Evolutionary conservation across 2,888 invertebrate genomes (phyloP), one percentile per base, ranked within the genome.

Genomic region (Ennomos erosarius): DNA sequence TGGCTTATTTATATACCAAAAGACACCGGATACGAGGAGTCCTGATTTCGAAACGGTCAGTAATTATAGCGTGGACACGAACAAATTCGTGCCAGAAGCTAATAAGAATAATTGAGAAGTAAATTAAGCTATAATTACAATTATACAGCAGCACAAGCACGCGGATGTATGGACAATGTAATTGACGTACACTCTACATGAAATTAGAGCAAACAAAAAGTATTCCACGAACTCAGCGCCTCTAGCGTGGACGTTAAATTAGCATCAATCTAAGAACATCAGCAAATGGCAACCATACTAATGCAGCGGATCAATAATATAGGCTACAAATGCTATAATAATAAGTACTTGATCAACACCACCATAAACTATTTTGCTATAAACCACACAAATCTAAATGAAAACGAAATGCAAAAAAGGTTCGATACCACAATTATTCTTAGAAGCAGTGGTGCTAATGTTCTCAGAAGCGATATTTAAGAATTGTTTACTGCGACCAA

Each of bases 191-290:
- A 62, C 58, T 64, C 47, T 39, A 55, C 54, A 65, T 62, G 60
- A 71, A 74, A 76, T 73, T 71, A 54, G 67, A 73, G 45, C 68
- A 72, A 75, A 73, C 71, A 71, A 76, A 78, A 75, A 74, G 62
- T 69, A 60, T 73, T 70, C 69, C 49, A 64, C 59, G 61, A 67
- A 58, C 34, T 56, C 51, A 40, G 37, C 59, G 42, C 50, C 57
- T 53, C 54, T 51, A 55, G 54, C 63, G 62, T 71, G 69, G 59
- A 59, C 36, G 56, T 49, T 54, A 55, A 66, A 73, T 75, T 68
- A 73, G 55, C 64, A 64, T 59, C 59, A 64, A 67, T 65, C 59
- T 62, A 67, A 67, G 62, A 64, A 67, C 55, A 60, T 64, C 46
- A 59, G 50, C 46, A 64, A 65, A 64, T 60, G 57, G 47, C 60